Conservation (phyloP, 2,113 vertebrate genomes). For the Castor canadensis region DNA sequence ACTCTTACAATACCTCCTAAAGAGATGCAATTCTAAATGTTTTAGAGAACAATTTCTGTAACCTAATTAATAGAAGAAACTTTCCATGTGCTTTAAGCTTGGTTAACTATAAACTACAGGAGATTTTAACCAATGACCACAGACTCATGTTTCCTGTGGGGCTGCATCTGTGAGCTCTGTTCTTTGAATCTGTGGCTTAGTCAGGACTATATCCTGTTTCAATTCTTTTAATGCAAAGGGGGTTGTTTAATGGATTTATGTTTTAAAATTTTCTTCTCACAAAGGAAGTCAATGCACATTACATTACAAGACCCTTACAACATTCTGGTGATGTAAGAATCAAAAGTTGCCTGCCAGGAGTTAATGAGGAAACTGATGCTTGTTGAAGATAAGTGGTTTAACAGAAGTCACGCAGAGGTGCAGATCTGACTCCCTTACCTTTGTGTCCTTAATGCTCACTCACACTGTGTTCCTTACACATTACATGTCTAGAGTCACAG, state of each 20-base stretch:
- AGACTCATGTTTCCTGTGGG: neutral
- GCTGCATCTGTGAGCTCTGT: neutral
- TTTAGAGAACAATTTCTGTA: neutral
- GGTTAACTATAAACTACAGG: neutral
- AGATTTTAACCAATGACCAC: neutral
- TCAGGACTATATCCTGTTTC: neutral
- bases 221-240: neutral
- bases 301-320: neutral
- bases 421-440: neutral
- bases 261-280: constrained; percentile 13
- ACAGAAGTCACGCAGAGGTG: neutral
- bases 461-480: neutral
- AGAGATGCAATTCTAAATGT: neutral
- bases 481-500: neutral
- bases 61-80: neutral
- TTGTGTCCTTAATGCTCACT: neutral
- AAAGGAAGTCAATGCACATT: constrained; percentile 16
- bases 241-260: constrained; percentile 8
- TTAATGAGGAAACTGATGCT: constrained; percentile 3
- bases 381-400: constrained; percentile 2
- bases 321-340: constrained; percentile 40
- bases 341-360: neutral
- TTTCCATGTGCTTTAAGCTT: neutral
- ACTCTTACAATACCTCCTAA: neutral
- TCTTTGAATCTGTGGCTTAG: neutral